Conservation (phyloP, 2,888 invertebrate species). For the Lottia gigantea region DNA sequence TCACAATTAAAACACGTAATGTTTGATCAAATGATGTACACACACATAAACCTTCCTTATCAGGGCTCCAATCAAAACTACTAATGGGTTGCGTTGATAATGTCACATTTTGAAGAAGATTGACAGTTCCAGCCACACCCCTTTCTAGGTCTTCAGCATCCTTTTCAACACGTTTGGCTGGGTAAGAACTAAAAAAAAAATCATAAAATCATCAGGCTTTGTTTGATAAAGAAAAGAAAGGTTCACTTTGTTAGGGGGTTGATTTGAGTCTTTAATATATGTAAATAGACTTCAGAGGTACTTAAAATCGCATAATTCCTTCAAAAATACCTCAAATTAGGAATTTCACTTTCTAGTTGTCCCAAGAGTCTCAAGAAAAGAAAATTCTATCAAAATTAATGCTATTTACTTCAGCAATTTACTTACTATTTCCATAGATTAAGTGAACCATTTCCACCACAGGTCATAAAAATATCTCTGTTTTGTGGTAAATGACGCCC, state of each 20-base stretch:
- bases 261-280: no score
- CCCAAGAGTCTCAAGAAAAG: no score
- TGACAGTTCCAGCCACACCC: constrained; percentile 83
- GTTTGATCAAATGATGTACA: constrained; percentile 93
- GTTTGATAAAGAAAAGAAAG: no score
- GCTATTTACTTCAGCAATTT: no score
- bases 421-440: constrained; percentile 94
- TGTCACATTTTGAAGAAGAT: constrained; percentile 82
- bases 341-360: no score
- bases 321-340: no score
- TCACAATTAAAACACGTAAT: constrained; percentile 85
- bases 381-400: no score
- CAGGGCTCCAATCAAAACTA: constrained; percentile 90
- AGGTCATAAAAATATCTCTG: constrained; percentile 89
- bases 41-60: constrained; percentile 87
- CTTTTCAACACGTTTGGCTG: constrained; percentile 78
- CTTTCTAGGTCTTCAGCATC: constrained; percentile 79
- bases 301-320: no score
- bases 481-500: constrained; percentile 92
- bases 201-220: background rate
- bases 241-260: no score
- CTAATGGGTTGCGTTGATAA: constrained; percentile 89
- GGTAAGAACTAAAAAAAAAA: constrained; percentile 77
- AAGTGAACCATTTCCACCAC: constrained; percentile 90
- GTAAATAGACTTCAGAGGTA: no score